Evolutionary conservation across 2,888 invertebrate species (phyloP).

Genomic region (Drosophila mercatorum): DNA sequence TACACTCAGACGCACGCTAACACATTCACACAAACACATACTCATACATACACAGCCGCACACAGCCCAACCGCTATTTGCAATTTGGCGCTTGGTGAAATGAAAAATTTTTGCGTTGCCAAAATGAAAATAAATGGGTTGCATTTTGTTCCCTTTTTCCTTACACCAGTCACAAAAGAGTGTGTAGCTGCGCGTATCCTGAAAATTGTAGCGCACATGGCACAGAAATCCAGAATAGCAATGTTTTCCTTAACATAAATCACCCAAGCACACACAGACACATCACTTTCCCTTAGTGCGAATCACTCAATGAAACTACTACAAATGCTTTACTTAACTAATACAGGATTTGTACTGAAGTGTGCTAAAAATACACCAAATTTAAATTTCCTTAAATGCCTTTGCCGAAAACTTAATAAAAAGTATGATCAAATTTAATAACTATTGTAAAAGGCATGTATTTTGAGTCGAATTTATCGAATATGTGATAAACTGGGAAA

Average conservation of each 20-base stretch:
- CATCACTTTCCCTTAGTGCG: not conserved
- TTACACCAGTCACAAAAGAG: not conserved
- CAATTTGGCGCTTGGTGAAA: conserved; percentile 53
- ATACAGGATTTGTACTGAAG: not conserved
- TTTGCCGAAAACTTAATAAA: too few relatives aligned
- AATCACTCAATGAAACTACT: not conserved
- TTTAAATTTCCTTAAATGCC: too few relatives aligned
- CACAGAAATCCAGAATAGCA: not conserved
- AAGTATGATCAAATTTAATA: too few relatives aligned
- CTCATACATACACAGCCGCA: conserved; percentile 17
- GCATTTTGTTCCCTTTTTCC: conserved; percentile 34
- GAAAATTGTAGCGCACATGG: conserved; percentile 4
- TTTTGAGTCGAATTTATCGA: too few relatives aligned
- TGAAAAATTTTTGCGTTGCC: conserved; percentile 46
- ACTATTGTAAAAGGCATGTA: too few relatives aligned
- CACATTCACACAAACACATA: conserved; percentile 5
- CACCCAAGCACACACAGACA: not conserved
- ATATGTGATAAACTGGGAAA: too few relatives aligned
- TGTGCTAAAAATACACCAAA: not conserved
- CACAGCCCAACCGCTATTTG: conserved; percentile 43
- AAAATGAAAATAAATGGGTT: conserved; percentile 70
- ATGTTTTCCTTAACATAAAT: not conserved
- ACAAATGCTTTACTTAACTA: not conserved
- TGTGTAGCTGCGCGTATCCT: conserved; percentile 2
- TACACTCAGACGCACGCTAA: conserved; percentile 2